Evolutionary conservation across 37 sponge, comb jelly and placozoan species (phyloP).

Genomic region (Axinella damicornis): DNA sequence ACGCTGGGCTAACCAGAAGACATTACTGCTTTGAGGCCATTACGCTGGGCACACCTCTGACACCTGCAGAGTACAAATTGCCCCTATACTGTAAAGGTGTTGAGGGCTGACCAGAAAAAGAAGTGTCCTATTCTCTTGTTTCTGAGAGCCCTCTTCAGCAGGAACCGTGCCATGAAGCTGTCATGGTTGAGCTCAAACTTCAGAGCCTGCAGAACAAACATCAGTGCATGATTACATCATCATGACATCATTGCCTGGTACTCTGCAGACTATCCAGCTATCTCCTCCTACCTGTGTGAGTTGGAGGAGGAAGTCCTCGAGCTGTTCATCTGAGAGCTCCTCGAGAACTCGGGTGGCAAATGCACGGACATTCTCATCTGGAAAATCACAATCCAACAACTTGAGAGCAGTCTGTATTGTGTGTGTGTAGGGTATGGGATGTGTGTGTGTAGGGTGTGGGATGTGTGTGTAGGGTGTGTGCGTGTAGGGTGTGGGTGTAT

Average conservation of each 20-base stretch:
- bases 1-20: too few species aligned
- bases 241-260: constrained; percentile 1
- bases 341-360: constrained; percentile 69
- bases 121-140: constrained; percentile 87
- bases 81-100: not conserved
- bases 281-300: constrained; percentile 77
- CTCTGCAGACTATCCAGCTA: not conserved
- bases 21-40: too few species aligned
- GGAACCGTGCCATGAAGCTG: constrained; percentile 75
- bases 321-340: constrained; percentile 63
- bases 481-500: too few species aligned
- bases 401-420: constrained; percentile 81
- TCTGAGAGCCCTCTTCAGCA: constrained; percentile 78
- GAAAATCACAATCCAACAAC: constrained; percentile 78
- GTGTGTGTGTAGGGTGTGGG: not conserved
- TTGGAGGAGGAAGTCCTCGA: constrained; percentile 84
- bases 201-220: constrained; percentile 58
- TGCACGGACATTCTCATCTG: constrained; percentile 71
- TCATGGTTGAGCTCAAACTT: constrained; percentile 93
- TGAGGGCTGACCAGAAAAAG: constrained; percentile 94
- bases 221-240: not conserved
- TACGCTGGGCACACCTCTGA: not conserved
- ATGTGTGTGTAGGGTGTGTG: too few species aligned
- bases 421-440: not conserved
- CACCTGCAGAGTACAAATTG: not conserved